Evolutionary conservation across 2,113 vertebrate species (phyloP), one percentile per base, ranked within the genome.

Genomic region (Oostethus manadensis): DNA sequence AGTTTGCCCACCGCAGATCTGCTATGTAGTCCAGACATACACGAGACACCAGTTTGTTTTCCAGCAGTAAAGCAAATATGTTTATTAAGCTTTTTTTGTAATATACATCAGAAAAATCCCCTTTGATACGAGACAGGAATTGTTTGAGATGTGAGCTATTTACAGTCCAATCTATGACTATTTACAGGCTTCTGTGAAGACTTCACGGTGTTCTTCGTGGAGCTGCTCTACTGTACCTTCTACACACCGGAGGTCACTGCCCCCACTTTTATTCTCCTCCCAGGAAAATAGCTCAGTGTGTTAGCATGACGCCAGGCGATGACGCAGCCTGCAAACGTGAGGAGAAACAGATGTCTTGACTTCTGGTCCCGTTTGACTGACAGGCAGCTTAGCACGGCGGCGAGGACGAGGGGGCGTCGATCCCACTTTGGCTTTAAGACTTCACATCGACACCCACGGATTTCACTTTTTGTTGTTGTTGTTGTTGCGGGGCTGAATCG

Each of bases 1-100:
- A n/a, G n/a, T n/a, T n/a, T n/a, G n/a, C n/a, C n/a, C n/a, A n/a
- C n/a, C n/a, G n/a, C n/a, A n/a, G n/a, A n/a, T n/a, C n/a, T n/a
- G n/a, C n/a, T n/a, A n/a, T n/a, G n/a, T n/a, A n/a, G n/a, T n/a
- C 2, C 38, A 40, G 10, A 48, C 46, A 48, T 10, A 48, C 6
- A 46, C 44, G 44, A 20, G 48, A 20, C 18, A 18, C 0, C 21
- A 23, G 21, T 16, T 15, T 43, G 1, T 21, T 60, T 78, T 82
- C 87, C 82, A 82, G 93, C 92, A 93, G 93, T 93, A 97, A 96
- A 95, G 96, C 96, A 97, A 97, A 97, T 96, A 96, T 94, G 96
- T 99, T 98, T 99, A 99, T 99, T 98, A 93, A 96, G 95, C 93
- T 94, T 92, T 96, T 33, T 97, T 94, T 40, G 96, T 94, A 93